Conservation (phyloP, 2,888 invertebrate species). For the Synergus itoensis region DNA sequence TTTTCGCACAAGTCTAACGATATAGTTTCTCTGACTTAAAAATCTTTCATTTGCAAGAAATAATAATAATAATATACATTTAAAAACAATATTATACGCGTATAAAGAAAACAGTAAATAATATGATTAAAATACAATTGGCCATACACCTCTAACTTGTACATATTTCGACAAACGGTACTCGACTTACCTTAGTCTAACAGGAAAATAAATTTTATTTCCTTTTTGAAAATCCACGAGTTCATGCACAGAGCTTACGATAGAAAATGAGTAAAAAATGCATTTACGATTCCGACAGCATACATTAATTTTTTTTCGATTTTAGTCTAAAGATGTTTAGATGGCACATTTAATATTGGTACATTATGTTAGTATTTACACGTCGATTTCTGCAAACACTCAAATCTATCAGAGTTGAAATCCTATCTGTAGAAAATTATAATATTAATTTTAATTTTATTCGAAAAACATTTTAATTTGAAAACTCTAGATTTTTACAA, state of each 20-base stretch:
- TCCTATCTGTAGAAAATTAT: neutral
- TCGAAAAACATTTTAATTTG: neutral
- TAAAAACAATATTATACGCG: slow-evolving; percentile 10
- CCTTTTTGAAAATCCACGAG: neutral
- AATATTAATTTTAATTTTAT: neutral
- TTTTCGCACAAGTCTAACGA: slow-evolving; percentile 19
- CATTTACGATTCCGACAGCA: slow-evolving; percentile 45
- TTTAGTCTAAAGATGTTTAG: slow-evolving; percentile 46
- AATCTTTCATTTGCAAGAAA: neutral
- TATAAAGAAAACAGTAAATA: slow-evolving; percentile 27
- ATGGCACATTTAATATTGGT: slow-evolving; percentile 53
- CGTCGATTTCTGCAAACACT: slow-evolving; percentile 3
- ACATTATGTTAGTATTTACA: slow-evolving; percentile 35
- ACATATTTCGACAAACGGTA: slow-evolving; percentile 27
- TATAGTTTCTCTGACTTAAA: slow-evolving; percentile 20
- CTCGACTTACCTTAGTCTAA: slow-evolving; percentile 16
- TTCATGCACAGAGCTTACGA: slow-evolving; percentile 7
- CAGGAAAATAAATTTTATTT: slow-evolving; percentile 16
- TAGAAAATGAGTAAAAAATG: slow-evolving; percentile 18
- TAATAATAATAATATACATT: slow-evolving; percentile 31
- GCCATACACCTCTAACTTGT: slow-evolving; percentile 20
- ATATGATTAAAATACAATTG: slow-evolving; percentile 37
- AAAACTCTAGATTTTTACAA: neutral
- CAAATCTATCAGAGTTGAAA: slow-evolving; percentile 20
- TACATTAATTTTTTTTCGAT: slow-evolving; percentile 16